Conservation (phyloP, 2,888 invertebrate genomes). For the Pristionchus exspectatus region DNA sequence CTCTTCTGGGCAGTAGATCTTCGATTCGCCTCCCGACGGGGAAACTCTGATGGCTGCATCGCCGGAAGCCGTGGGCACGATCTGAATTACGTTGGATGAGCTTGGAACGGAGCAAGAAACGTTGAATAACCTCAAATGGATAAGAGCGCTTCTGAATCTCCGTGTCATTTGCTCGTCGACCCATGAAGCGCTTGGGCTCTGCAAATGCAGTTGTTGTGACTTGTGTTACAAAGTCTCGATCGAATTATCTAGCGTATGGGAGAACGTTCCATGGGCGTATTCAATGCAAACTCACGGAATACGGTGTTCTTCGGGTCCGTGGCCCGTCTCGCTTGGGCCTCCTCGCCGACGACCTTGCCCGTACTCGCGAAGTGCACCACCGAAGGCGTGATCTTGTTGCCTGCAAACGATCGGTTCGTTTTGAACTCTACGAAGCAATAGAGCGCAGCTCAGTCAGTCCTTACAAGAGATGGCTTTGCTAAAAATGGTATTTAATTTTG, state of each 20-base stretch:
- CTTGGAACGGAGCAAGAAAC: no score
- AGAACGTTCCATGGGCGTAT: no score
- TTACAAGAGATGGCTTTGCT: no score
- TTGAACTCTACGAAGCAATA: no score
- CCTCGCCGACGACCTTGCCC: background rate
- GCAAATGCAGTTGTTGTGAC: background rate
- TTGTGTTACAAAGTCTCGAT: no score
- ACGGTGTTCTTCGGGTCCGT: background rate
- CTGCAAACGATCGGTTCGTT: background rate
- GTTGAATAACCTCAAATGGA: background rate
- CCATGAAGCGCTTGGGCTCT: slow-evolving; percentile 6
- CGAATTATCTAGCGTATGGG: no score
- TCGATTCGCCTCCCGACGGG: background rate
- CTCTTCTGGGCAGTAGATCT: background rate
- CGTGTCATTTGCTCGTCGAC: background rate
- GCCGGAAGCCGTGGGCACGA: background rate
- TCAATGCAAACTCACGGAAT: background rate
- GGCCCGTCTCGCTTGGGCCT: background rate
- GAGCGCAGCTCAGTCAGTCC: background rate
- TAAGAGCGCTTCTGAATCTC: background rate
- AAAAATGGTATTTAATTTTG: no score
- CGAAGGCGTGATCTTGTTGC: slow-evolving; percentile 14
- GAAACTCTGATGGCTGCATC: background rate
- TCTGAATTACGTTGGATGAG: background rate
- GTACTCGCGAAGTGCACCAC: background rate